phyloP scores from a whole-genome alignment of 2,113 vertebrate genomes.

The Mustela nigripes region DNA sequence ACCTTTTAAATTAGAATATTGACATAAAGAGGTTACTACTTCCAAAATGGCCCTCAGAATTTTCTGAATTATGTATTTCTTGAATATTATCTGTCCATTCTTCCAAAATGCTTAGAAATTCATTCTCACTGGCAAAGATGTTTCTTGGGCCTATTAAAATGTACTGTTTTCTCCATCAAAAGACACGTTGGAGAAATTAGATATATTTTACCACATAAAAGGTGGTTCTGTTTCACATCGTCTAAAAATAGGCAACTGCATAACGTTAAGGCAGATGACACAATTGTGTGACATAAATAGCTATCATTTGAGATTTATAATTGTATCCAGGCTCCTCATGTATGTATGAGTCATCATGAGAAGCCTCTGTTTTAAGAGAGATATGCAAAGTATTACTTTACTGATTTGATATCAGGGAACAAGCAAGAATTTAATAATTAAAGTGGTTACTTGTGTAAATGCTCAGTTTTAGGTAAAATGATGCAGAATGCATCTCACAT shows the following conservation, averaged over 20 bases:
- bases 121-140: background rate
- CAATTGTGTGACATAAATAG: conserved; percentile 61
- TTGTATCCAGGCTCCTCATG: background rate
- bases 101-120: conserved; percentile 52
- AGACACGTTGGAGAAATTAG: conserved; percentile 3
- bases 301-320: conserved; percentile 65
- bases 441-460: conserved; percentile 31
- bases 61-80: conserved; percentile 12
- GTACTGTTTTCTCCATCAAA: conserved; percentile 44
- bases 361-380: conserved; percentile 62
- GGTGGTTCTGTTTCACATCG: conserved; percentile 47
- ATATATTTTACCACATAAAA: conserved; percentile 55
- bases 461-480: conserved; percentile 49
- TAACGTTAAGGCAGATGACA: conserved; percentile 58
- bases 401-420: background rate
- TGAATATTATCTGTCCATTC: background rate
- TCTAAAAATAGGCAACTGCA: conserved; percentile 63
- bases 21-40: background rate
- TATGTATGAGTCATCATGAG: conserved; percentile 49
- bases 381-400: conserved; percentile 27
- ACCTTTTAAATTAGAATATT: conserved; percentile 52
- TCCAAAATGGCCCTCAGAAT: conserved; percentile 24
- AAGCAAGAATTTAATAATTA: conserved; percentile 61
- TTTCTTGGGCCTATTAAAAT: conserved; percentile 29
- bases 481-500: background rate